A percentile compares a stretch with the other conserved stretches of the same genome.
Evolutionary conservation across 2,113 vertebrate genomes (phyloP).

Genomic region (Pipra filicauda): DNA sequence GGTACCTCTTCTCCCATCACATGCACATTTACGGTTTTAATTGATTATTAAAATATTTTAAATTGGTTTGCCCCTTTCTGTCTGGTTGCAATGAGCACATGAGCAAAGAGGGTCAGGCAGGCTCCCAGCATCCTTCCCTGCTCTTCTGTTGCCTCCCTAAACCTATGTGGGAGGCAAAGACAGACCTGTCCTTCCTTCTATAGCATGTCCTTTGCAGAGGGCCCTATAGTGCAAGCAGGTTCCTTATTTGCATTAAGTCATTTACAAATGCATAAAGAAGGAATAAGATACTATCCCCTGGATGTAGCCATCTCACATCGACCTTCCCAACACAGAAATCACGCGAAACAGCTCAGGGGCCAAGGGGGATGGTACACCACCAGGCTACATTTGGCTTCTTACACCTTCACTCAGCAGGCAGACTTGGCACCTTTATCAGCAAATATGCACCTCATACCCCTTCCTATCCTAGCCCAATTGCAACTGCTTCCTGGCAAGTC

Average conservation of each 20-base stretch:
- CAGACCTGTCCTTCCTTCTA: neutral
- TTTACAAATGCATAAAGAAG: neutral
- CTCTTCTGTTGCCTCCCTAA: neutral
- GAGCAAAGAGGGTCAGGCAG: neutral
- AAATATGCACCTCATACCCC: neutral
- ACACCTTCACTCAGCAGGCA: neutral
- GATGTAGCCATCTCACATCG: neutral
- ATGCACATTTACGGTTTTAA: accelerated
- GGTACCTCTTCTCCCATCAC: neutral
- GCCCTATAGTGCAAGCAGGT: neutral
- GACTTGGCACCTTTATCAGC: neutral
- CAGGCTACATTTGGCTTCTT: neutral
- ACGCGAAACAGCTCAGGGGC: neutral
- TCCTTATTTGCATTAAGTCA: neutral
- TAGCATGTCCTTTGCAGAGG: neutral
- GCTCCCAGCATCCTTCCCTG: neutral
- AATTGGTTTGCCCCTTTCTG: neutral
- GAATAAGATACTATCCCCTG: neutral
- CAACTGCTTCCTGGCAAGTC: neutral
- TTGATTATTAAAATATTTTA: neutral
- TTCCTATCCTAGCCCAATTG: neutral
- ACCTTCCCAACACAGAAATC: neutral
- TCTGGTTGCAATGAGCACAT: neutral
- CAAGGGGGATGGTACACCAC: neutral
- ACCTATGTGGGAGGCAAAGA: neutral